Evolutionary conservation across 2,888 invertebrate species (phyloP).

Genomic region (Luperina nickerlii): DNA sequence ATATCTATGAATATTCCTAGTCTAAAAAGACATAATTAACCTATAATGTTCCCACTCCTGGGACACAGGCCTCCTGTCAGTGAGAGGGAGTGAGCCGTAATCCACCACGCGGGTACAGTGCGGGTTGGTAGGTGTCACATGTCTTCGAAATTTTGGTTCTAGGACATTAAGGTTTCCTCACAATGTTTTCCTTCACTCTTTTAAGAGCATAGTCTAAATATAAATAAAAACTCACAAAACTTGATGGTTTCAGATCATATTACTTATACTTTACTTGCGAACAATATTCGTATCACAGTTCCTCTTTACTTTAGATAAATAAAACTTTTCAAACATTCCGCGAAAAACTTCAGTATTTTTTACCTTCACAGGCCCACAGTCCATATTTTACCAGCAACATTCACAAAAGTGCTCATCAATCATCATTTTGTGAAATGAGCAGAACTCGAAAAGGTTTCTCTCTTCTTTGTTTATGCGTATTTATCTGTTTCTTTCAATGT

Average conservation of each 20-base stretch:
- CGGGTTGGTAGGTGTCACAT: no score
- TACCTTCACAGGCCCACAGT: neutral
- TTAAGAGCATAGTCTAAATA: neutral
- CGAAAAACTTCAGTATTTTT: constrained; percentile 21
- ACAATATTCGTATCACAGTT: neutral
- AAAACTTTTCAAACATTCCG: neutral
- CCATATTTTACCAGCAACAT: constrained; percentile 39
- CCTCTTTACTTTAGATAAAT: neutral
- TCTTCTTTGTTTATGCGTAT: constrained; percentile 28
- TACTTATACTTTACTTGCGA: neutral
- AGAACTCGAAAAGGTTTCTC: constrained; percentile 23
- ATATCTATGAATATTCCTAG: neutral
- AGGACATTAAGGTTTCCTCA: no score
- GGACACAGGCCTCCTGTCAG: no score
- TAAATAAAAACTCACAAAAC: neutral
- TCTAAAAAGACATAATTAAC: neutral
- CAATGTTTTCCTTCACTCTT: no score
- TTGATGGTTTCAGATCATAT: neutral
- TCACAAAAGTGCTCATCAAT: constrained; percentile 47
- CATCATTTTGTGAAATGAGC: constrained; percentile 41
- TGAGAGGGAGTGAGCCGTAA: no score
- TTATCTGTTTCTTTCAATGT: constrained; percentile 23
- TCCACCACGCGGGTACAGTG: no score
- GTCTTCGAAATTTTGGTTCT: no score
- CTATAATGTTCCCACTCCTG: no score